Evolutionary conservation across 2,888 invertebrate genomes (phyloP).

Genomic region (Pediacus dermestoides): DNA sequence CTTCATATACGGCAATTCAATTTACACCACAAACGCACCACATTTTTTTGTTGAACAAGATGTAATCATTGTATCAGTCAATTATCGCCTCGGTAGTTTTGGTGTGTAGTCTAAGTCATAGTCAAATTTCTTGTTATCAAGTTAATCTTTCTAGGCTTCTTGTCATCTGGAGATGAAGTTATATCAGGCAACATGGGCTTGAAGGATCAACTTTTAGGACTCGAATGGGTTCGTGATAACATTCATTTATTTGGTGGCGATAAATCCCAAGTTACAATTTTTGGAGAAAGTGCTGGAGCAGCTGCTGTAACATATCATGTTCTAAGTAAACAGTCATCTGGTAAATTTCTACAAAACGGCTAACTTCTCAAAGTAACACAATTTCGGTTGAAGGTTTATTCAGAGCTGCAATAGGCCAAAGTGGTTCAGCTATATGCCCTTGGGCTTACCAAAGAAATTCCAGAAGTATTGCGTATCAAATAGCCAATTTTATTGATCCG

Average conservation of each 20-base stretch:
- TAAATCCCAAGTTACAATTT: constrained; percentile 28
- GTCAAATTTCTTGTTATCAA: background rate
- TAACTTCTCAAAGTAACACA: too few relatives aligned
- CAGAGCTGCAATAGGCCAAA: constrained; percentile 28
- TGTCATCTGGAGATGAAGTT: constrained; percentile 28
- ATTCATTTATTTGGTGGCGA: constrained; percentile 34
- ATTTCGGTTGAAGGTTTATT: too few relatives aligned
- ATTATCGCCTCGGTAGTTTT: constrained; percentile 33
- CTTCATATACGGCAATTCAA: constrained; percentile 41
- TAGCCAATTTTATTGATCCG: constrained; percentile 22
- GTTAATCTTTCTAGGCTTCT: constrained; percentile 23
- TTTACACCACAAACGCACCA: constrained; percentile 36
- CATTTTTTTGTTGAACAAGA: constrained; percentile 40
- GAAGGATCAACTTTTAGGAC: constrained; percentile 31
- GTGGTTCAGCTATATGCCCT: constrained; percentile 28
- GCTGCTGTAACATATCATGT: constrained; percentile 27
- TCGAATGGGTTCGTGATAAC: constrained; percentile 32
- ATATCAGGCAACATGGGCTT: constrained; percentile 33
- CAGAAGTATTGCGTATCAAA: constrained; percentile 26
- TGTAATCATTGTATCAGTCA: constrained; percentile 30
- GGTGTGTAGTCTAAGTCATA: constrained; percentile 20
- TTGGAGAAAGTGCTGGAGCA: constrained; percentile 35
- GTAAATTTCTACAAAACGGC: too few relatives aligned
- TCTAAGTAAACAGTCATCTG: constrained; percentile 20
- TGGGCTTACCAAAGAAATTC: constrained; percentile 30